Conservation (phyloP, 2,797 vertebrate genomes). For the Melanotaenia pygmaea region DNA sequence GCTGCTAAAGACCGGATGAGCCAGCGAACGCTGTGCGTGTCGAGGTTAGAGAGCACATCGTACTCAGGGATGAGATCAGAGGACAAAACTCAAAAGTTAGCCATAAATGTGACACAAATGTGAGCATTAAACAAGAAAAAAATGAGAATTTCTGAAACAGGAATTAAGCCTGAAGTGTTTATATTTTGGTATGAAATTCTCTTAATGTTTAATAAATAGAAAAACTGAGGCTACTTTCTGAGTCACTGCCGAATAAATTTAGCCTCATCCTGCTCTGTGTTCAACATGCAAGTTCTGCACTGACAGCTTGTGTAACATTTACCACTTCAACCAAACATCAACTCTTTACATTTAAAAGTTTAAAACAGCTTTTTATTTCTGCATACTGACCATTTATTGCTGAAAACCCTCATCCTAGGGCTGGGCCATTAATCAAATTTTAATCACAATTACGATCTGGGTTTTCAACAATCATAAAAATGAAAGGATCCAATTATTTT, state of each 20-base stretch:
- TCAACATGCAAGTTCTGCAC: too few relatives aligned
- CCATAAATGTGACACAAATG: neutral
- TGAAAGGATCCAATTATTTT: too few relatives aligned
- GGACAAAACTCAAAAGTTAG: neutral
- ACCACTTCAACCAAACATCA: too few relatives aligned
- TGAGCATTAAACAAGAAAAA: neutral
- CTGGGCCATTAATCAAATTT: too few relatives aligned
- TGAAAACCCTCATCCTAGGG: too few relatives aligned
- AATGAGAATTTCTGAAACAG: too few relatives aligned
- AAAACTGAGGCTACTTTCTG: neutral
- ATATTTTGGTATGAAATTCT: neutral
- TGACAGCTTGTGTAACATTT: too few relatives aligned
- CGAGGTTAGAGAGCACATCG: neutral
- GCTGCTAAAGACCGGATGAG: constrained; percentile 24
- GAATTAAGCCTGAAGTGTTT: neutral
- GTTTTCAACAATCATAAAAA: too few relatives aligned
- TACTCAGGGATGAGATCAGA: neutral
- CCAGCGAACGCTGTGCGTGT: constrained; percentile 14
- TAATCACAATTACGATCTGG: too few relatives aligned
- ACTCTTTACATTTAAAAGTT: too few relatives aligned
- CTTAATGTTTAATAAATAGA: neutral
- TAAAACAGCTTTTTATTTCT: too few relatives aligned
- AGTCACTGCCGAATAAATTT: neutral
- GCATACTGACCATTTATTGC: too few relatives aligned
- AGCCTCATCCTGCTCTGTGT: neutral